Evolutionary conservation across 2,888 invertebrate species (phyloP).

Genomic region (Leucoptera coffeella): DNA sequence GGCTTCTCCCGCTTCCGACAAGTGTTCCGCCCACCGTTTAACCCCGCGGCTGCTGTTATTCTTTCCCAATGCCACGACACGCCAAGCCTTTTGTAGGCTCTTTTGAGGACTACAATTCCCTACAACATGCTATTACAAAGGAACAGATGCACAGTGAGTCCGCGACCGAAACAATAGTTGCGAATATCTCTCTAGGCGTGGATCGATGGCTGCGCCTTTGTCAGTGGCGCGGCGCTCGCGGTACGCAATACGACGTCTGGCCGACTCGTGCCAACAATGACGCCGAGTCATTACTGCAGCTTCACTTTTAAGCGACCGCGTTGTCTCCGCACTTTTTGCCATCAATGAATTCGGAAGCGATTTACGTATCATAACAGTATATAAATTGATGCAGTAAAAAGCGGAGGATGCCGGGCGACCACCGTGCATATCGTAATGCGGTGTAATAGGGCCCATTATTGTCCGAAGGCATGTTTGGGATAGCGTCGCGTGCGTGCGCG

Average conservation of each 20-base stretch:
- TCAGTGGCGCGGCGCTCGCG: too few relatives aligned
- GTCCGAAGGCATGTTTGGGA: background rate
- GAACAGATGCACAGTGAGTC: constrained; percentile 45
- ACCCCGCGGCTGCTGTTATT: constrained; percentile 27
- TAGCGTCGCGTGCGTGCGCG: constrained; percentile 33
- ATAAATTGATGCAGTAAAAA: constrained; percentile 15
- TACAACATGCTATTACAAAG: too few relatives aligned
- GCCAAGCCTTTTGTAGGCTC: constrained; percentile 49
- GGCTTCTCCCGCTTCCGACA: constrained; percentile 42
- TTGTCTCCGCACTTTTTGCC: constrained; percentile 11
- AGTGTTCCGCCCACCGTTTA: constrained; percentile 37
- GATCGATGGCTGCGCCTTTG: constrained; percentile 23
- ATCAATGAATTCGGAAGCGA: constrained; percentile 23
- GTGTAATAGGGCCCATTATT: too few relatives aligned
- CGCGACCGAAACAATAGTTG: constrained; percentile 38
- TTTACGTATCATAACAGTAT: constrained; percentile 34
- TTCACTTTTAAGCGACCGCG: too few relatives aligned
- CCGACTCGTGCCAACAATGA: background rate
- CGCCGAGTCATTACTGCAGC: too few relatives aligned
- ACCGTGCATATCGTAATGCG: too few relatives aligned
- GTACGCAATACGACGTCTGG: too few relatives aligned
- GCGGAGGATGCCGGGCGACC: too few relatives aligned
- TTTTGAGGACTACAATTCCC: too few relatives aligned
- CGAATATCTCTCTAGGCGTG: constrained; percentile 20
- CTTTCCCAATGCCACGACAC: constrained; percentile 34